Percentiles rank a stretch among this genome's conserved stretches.
These are phyloP conservation scores for Paelopatides confundens DNA, from an alignment of 53 echinoderm and acorn worm genomes.

Conservation along the genomic window DNA sequence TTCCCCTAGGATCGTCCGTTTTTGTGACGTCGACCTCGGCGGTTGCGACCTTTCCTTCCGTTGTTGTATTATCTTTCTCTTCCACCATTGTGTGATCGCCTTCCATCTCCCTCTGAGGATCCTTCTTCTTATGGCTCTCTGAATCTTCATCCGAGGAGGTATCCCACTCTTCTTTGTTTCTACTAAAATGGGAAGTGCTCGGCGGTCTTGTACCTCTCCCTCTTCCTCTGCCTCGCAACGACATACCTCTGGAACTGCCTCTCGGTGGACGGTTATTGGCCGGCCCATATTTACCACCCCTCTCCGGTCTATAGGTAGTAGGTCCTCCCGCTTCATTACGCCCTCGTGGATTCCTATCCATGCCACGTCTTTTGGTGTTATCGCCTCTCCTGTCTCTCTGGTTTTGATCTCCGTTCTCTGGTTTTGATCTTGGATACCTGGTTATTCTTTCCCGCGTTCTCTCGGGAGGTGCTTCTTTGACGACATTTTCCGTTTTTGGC, in stretches of 20 bases:
- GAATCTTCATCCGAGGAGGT: constrained; percentile 67
- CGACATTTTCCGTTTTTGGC: no score
- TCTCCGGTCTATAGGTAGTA: constrained; percentile 55
- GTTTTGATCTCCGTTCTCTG: constrained; percentile 42
- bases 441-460: constrained; percentile 32
- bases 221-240: constrained; percentile 69
- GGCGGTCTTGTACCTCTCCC: constrained; percentile 76
- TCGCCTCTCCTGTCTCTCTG: constrained; percentile 53
- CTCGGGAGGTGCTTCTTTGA: constrained; percentile 10
- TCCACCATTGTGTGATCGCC: constrained; percentile 36
- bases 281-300: constrained; percentile 63
- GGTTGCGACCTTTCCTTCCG: constrained; percentile 53
- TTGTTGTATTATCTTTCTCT: constrained; percentile 51
- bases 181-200: background rate
- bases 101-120: background rate
- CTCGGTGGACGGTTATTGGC: constrained; percentile 54
- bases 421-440: constrained; percentile 56
- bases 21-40: background rate
- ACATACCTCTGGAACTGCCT: constrained; percentile 37
- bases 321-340: constrained; percentile 56
- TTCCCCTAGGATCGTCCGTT: constrained; percentile 1
- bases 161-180: constrained; percentile 70
- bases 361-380: constrained; percentile 42
- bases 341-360: constrained; percentile 27
- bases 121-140: constrained; percentile 28